These are phyloP conservation scores for Aurelia sp. DNA, from an alignment of 30 jellyfish, hydroid and myxozoan species.

Conservation along the genomic window DNA sequence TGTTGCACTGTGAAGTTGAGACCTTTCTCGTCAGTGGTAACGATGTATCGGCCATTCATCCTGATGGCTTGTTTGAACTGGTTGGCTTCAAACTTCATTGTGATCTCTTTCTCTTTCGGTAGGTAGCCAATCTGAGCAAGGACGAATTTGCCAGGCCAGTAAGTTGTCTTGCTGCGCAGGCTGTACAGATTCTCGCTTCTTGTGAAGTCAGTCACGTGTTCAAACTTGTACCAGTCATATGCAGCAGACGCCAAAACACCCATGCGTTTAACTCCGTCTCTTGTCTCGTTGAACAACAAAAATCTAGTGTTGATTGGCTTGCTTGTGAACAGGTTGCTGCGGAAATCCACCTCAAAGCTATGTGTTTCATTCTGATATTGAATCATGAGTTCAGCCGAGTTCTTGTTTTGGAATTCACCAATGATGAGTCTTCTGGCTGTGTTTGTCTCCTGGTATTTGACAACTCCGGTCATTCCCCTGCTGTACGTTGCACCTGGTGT, in stretches of 20 bases:
- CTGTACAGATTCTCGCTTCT: constrained; percentile 58
- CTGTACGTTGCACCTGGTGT: constrained; percentile 98
- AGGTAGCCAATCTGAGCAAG: constrained; percentile 78
- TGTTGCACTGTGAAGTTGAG: constrained; percentile 81
- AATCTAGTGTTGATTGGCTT: constrained; percentile 63
- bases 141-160: constrained; percentile 86
- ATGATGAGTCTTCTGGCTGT: constrained; percentile 52
- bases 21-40: constrained; percentile 68
- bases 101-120: constrained; percentile 64
- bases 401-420: constrained; percentile 76
- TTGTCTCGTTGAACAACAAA: constrained; percentile 65
- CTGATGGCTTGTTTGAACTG: constrained; percentile 78
- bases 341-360: constrained; percentile 69
- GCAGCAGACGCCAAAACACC: constrained; percentile 78
- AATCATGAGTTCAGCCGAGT: constrained; percentile 70
- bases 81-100: constrained; percentile 81
- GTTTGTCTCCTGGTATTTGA: constrained; percentile 76
- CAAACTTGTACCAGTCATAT: constrained; percentile 96
- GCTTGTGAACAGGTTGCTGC: constrained; percentile 82
- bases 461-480: constrained; percentile 73
- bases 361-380: constrained; percentile 80
- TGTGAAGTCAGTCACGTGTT: constrained; percentile 76
- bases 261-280: constrained; percentile 29
- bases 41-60: constrained; percentile 76
- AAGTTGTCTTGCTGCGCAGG: constrained; percentile 80